phyloP scores from a whole-genome alignment of 53 echinoderm and acorn worm species.

The Echinarachnius parma region DNA sequence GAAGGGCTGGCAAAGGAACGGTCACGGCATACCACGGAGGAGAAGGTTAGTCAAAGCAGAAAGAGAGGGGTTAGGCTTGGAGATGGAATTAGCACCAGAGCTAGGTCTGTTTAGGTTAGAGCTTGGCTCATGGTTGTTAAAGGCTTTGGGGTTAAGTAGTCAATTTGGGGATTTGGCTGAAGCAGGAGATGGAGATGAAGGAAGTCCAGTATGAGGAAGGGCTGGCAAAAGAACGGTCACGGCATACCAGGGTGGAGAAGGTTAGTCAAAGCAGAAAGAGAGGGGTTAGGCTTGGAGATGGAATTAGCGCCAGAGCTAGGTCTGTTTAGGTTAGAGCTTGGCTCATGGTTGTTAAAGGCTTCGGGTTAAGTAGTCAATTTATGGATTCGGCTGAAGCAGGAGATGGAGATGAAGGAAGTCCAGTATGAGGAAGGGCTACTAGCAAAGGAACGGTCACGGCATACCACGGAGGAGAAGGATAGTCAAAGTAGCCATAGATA shows the following conservation, averaged over 20 bases:
- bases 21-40: conserved; percentile 72
- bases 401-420: conserved; percentile 69
- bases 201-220: conserved; percentile 72
- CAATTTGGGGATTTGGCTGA: conserved; percentile 48
- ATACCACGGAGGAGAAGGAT: conserved; percentile 74
- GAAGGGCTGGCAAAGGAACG: conserved; percentile 76
- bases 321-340: too few species aligned
- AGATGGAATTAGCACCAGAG: too few species aligned
- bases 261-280: too few species aligned
- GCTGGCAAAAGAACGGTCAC: conserved; percentile 72
- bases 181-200: conserved; percentile 69
- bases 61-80: too few species aligned
- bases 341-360: too few species aligned
- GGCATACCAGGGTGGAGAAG: conserved; percentile 75
- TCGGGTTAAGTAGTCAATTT: too few species aligned
- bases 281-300: too few species aligned
- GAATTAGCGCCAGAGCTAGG: too few species aligned
- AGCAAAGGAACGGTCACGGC: conserved; percentile 74
- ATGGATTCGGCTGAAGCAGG: conserved; percentile 65
- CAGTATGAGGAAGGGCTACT: conserved; percentile 71
- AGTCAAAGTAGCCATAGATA: too few species aligned
- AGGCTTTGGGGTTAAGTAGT: too few species aligned
- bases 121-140: too few species aligned
- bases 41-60: conserved; percentile 61
- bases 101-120: too few species aligned